A percentile compares a stretch with the other conserved stretches of the same genome.
Conservation (phyloP, 2,113 vertebrate genomes). For the Crypturellus undulatus region DNA sequence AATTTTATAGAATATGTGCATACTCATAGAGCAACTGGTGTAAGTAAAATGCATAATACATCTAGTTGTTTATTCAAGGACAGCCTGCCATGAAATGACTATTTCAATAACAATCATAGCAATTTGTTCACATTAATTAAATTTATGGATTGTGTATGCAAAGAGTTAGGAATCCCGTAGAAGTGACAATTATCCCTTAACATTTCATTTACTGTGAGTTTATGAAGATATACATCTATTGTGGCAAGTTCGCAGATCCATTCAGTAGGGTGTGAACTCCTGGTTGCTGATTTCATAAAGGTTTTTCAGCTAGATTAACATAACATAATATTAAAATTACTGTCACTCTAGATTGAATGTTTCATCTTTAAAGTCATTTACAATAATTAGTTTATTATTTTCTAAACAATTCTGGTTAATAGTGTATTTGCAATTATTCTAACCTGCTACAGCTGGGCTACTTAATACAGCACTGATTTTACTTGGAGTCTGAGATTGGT, state of each 20-base stretch:
- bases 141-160: slow-evolving; percentile 6
- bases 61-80: slow-evolving; percentile 1
- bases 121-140: slow-evolving; percentile 23
- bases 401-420: not conserved
- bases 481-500: not conserved
- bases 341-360: not conserved
- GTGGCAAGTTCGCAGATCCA: not conserved
- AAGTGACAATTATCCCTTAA: slow-evolving; percentile 36
- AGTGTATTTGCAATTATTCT: not conserved
- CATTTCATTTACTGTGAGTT: slow-evolving; percentile 18
- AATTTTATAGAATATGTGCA: not conserved
- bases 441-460: not conserved
- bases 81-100: slow-evolving; percentile 48
- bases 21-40: not conserved
- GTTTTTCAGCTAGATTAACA: not conserved
- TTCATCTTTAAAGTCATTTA: not conserved
- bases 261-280: not conserved
- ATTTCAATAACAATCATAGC: slow-evolving; percentile 24
- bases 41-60: not conserved
- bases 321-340: not conserved
- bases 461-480: not conserved
- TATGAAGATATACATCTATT: not conserved
- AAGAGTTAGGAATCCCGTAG: slow-evolving; percentile 15
- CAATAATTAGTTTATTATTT: slow-evolving; percentile 21
- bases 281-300: not conserved